Base-by-base conservation (phyloP, 2,888 invertebrate species). In the Orthosia incerta region DNA sequence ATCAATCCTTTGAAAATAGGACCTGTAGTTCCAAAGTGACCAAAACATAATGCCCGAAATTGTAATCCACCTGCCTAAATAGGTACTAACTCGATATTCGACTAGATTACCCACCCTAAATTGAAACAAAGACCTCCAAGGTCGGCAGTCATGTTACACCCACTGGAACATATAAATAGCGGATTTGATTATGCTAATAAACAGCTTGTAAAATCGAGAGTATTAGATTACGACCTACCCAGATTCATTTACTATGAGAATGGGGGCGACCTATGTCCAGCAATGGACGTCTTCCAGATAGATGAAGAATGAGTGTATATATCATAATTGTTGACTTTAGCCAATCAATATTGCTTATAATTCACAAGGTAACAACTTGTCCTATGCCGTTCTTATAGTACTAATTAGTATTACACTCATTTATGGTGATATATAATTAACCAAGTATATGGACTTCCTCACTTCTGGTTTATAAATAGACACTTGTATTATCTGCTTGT, bases 121-220 rank as follows among this genome's bases (percentile, higher is more conserved):
- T 39, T 66, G 18, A 56, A 65, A 62, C 65, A 65, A 46, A 55
- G 63, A n/a, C 65, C 48, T 53, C 48, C 51, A 80, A 80, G 80
- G 74, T 77, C 51, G 65, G 1, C 20, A 61, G 51, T 80, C 39
- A 26, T 74, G 51, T 74, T 61, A 1, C 75, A 53, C 80, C 77
- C 75, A 77, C 77, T 0, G 16, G 46, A 74, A 45, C 31, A 61
- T 60, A 64, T 53, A 63, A 79, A 72, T 46, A 51, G 61, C 13
- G 20, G n/a, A 48, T 65, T 80, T 51, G 55, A 79, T 76, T 71
- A 76, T 71, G 64, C n/a, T 50, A 55, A 62, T 71, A 62, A 71
- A 64, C 55, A 51, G 46, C 60, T 51, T 20, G 53, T 74, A 53
- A 80, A 61, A 57, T 74, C 46, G 18, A 74, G 51, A 74, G 51